These are phyloP conservation scores for Macropodus opercularis DNA, from an alignment of 2,797 vertebrate genomes.

Conservation along the genomic window DNA sequence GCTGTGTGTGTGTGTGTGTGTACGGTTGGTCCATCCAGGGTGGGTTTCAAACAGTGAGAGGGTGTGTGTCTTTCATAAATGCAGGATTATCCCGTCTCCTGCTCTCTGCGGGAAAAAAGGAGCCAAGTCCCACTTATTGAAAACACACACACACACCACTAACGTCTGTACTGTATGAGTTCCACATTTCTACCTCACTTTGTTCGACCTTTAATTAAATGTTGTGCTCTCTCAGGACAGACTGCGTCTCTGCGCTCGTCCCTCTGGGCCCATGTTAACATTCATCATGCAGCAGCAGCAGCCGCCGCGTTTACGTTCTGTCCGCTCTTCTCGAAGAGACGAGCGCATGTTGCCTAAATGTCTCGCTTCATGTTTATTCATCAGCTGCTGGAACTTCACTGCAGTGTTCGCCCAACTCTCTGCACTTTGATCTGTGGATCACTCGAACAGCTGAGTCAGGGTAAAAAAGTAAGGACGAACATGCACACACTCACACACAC, in stretches of 20 bases:
- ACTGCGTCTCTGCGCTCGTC: not conserved
- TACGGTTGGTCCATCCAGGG: conserved; percentile 11
- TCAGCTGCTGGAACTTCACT: conserved; percentile 57
- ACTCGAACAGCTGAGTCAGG: conserved; percentile 63
- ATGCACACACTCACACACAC: conserved; percentile 22
- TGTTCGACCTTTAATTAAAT: conserved; percentile 12
- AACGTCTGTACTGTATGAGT: not conserved
- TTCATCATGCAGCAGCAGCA: conserved; percentile 34
- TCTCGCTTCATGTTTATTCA: conserved; percentile 74
- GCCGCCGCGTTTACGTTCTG: conserved; percentile 18
- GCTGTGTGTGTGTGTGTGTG: conserved; percentile 1
- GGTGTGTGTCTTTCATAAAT: conserved; percentile 61
- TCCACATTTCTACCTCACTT: not conserved
- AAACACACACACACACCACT: conserved; percentile 17
- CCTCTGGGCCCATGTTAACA: conserved; percentile 22
- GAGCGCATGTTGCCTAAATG: conserved; percentile 53
- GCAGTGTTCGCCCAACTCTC: conserved; percentile 52
- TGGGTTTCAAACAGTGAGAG: conserved; percentile 32
- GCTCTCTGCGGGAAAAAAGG: conserved; percentile 49
- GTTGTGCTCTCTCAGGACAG: no score
- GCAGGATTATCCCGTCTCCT: conserved; percentile 51
- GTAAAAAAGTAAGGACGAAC: conserved; percentile 27
- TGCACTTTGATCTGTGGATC: conserved; percentile 67
- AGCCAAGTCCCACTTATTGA: conserved; percentile 53
- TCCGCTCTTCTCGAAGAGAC: conserved; percentile 27